phyloP scores from a whole-genome alignment of 2,888 invertebrate species.

The Sympetrum striolatum region DNA sequence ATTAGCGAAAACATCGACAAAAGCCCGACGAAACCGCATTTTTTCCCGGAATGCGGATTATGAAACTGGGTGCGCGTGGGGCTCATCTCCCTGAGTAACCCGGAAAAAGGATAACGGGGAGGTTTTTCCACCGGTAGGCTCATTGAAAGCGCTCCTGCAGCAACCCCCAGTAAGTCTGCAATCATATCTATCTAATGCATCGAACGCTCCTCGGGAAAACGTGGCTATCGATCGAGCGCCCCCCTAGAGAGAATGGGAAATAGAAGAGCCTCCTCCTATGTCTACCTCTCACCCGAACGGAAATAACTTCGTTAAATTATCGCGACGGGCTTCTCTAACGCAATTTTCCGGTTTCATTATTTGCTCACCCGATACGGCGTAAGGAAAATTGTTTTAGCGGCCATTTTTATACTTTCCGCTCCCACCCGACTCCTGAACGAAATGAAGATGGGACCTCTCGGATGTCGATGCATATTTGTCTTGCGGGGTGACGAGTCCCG shows the following conservation, averaged over 20 bases:
- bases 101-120: too few species aligned
- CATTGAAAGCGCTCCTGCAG: too few species aligned
- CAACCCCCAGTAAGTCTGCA: not conserved
- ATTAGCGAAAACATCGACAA: too few species aligned
- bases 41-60: too few species aligned
- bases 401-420: not conserved
- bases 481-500: not conserved
- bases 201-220: not conserved
- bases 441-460: not conserved
- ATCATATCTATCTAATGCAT: not conserved
- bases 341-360: not conserved
- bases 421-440: not conserved
- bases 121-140: too few species aligned
- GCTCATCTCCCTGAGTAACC: too few species aligned
- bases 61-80: too few species aligned
- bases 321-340: not conserved
- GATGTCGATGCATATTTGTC: not conserved
- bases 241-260: not conserved
- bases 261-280: not conserved
- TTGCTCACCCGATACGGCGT: not conserved
- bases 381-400: not conserved
- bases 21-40: too few species aligned
- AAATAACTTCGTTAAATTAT: slow-evolving; percentile 23
- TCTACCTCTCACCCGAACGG: not conserved
- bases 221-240: not conserved